These are phyloP conservation scores for Myzus persicae DNA, from an alignment of 1,140 invertebrate species.

Conservation along the genomic window DNA sequence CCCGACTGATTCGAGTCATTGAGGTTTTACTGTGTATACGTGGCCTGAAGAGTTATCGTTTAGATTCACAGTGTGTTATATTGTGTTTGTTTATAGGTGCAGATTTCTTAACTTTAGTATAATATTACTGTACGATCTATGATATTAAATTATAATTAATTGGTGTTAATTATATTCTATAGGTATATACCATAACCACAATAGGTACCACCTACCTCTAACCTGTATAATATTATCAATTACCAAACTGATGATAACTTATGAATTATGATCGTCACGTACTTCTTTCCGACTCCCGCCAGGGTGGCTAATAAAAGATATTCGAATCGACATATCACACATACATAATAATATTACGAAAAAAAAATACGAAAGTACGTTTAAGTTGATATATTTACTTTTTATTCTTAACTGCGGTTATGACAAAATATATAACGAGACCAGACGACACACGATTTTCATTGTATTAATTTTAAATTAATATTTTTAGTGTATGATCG, in stretches of 20 bases:
- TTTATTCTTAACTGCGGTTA: background rate
- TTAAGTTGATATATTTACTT: background rate
- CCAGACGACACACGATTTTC: background rate
- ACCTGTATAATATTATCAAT: background rate
- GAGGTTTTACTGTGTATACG: no score
- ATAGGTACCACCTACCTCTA: background rate
- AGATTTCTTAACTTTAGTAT: no score
- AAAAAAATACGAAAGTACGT: constrained; percentile 5
- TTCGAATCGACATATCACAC: background rate
- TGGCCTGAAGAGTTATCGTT: background rate
- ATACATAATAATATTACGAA: background rate
- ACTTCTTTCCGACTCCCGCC: background rate
- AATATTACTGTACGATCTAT: no score
- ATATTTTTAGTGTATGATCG: background rate
- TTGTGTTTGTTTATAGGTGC: no score
- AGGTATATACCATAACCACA: background rate
- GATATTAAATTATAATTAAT: no score
- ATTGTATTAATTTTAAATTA: background rate
- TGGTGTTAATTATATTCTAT: background rate
- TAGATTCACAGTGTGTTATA: background rate
- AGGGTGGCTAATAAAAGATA: background rate
- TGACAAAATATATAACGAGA: background rate
- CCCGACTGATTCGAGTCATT: no score
- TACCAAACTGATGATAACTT: background rate
- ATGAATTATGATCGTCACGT: background rate